Evolutionary conservation across 2,888 invertebrate genomes (phyloP).

Genomic region (Epiperipatus broadwayi): DNA sequence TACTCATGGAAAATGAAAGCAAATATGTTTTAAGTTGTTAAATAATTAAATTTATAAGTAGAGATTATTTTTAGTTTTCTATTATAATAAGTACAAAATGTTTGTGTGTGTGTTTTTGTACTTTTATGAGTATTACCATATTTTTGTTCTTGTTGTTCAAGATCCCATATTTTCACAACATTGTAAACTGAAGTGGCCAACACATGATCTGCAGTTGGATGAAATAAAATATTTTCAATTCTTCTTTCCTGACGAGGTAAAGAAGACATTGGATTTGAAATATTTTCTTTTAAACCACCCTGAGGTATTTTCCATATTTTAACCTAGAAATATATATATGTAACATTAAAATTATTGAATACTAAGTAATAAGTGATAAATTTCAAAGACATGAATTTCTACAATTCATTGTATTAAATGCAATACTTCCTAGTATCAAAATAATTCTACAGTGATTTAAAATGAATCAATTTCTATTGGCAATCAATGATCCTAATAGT

Average conservation of each 20-base stretch:
- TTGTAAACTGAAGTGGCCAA: constrained; percentile 65
- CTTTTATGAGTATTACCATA: too few species aligned
- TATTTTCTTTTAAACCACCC: constrained; percentile 51
- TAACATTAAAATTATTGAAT: constrained; percentile 9
- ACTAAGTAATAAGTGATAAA: constrained; percentile 5
- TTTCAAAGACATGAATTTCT: neutral
- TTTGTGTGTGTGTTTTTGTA: too few species aligned
- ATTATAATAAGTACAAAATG: too few species aligned
- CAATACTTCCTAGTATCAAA: too few species aligned
- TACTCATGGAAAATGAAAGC: too few species aligned
- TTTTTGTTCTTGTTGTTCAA: constrained; percentile 61
- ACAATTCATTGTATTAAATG: too few species aligned
- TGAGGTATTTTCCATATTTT: constrained; percentile 79
- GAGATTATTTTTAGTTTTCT: too few species aligned
- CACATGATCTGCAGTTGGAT: constrained; percentile 73
- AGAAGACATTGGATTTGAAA: constrained; percentile 56
- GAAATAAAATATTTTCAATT: constrained; percentile 74
- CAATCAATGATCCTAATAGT: too few species aligned
- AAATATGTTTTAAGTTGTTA: too few species aligned
- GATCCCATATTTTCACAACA: constrained; percentile 64
- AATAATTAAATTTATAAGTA: too few species aligned
- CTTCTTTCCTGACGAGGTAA: constrained; percentile 61
- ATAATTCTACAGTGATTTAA: too few species aligned
- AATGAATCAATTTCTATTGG: too few species aligned
- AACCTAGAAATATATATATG: constrained; percentile 42